These are phyloP conservation scores for Caenorhabditis tropicalis DNA, from an alignment of 1,140 invertebrate species.

Conservation along the genomic window DNA sequence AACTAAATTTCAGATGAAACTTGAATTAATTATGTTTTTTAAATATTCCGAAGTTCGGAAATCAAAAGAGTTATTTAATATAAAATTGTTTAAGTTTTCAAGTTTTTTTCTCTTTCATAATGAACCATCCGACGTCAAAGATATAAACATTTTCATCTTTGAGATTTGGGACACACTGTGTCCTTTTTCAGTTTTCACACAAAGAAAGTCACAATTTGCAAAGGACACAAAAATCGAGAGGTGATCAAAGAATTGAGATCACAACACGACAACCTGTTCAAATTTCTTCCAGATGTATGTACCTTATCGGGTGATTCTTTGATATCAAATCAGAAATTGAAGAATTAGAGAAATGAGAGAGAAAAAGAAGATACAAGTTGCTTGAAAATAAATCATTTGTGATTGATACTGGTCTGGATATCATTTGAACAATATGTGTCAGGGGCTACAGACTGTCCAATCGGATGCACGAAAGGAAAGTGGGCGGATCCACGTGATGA, in stretches of 20 bases:
- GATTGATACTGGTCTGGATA: not conserved
- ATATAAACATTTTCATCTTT: no score
- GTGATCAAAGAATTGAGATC: conserved; percentile 36
- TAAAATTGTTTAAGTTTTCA: no score
- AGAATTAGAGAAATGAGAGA: not conserved
- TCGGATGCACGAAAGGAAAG: not conserved
- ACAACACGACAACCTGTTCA: conserved; percentile 3
- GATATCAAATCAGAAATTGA: not conserved
- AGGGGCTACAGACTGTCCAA: not conserved
- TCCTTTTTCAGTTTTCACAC: not conserved
- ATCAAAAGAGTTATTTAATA: no score
- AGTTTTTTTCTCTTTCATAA: no score
- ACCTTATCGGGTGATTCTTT: not conserved
- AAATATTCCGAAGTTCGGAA: no score
- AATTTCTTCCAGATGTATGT: conserved; percentile 27
- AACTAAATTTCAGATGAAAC: no score
- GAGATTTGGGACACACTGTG: no score
- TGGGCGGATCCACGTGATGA: not conserved
- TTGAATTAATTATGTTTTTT: no score
- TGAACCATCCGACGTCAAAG: no score
- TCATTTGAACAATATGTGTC: conserved; percentile 6
- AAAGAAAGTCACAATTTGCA: not conserved
- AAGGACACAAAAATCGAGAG: not conserved
- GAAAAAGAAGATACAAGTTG: not conserved
- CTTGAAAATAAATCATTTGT: not conserved